phyloP scores from a whole-genome alignment of 2,888 invertebrate species.

The Drosophila nigricruria region DNA sequence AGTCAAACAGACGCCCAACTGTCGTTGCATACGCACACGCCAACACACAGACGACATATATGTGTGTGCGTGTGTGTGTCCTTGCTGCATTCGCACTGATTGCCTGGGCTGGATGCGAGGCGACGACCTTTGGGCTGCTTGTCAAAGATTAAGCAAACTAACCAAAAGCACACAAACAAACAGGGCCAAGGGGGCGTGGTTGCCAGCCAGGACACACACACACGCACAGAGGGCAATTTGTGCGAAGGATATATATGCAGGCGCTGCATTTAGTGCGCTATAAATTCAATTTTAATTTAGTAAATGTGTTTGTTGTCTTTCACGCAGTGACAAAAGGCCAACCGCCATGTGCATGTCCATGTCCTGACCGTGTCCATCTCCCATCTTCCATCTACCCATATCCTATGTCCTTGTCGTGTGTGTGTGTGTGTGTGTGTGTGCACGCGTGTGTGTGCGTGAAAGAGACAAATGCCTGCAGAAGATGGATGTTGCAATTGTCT shows the following conservation, averaged over 20 bases:
- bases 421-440: slow-evolving; percentile 20
- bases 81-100: slow-evolving; percentile 52
- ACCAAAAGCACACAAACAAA: slow-evolving; percentile 71
- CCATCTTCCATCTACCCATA: background rate
- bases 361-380: slow-evolving; percentile 23
- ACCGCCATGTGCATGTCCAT: slow-evolving; percentile 48
- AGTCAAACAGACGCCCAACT: slow-evolving; percentile 36
- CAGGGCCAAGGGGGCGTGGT: slow-evolving; percentile 28
- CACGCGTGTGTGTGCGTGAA: slow-evolving; percentile 56
- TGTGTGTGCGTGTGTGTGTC: background rate
- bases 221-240: slow-evolving; percentile 43
- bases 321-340: slow-evolving; percentile 63
- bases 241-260: slow-evolving; percentile 43
- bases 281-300: slow-evolving; percentile 81
- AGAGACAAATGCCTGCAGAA: slow-evolving; percentile 75
- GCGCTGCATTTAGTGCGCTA: slow-evolving; percentile 78
- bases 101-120: slow-evolving; percentile 46
- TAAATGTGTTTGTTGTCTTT: slow-evolving; percentile 75
- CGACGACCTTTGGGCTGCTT: slow-evolving; percentile 78
- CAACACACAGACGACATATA: background rate
- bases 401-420: slow-evolving; percentile 1
- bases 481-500: slow-evolving; percentile 75
- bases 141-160: slow-evolving; percentile 81
- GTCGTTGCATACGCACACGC: slow-evolving; percentile 14
- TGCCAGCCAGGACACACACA: slow-evolving; percentile 4